phyloP scores from a whole-genome alignment of 2,113 vertebrate species.

The Neodontobutis hainanensis region DNA sequence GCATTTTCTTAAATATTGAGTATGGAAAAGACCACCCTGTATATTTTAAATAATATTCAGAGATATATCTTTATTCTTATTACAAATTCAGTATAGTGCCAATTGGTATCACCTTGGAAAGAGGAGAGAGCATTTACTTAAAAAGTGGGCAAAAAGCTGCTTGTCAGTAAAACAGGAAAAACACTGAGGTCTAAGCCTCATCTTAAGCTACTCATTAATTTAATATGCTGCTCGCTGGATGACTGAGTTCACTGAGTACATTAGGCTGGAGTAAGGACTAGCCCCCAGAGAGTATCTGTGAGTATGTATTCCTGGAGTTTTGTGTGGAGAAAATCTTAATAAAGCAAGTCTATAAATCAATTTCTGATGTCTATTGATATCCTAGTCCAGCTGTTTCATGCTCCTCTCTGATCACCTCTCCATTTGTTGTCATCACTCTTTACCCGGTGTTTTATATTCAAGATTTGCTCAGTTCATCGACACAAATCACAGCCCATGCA shows the following conservation, averaged over 20 bases:
- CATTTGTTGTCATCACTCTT: slow-evolving; percentile 39
- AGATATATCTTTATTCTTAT: slow-evolving; percentile 4
- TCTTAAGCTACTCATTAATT: slow-evolving; percentile 64
- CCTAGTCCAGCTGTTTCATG: slow-evolving; percentile 22
- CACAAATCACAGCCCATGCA: slow-evolving; percentile 59
- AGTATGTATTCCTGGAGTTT: slow-evolving; percentile 1
- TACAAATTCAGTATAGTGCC: not conserved
- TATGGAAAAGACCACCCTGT: not conserved
- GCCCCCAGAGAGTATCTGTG: slow-evolving; percentile 13
- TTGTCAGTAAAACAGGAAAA: slow-evolving; percentile 36
- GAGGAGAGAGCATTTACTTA: slow-evolving; percentile 13
- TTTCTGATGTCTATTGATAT: slow-evolving; percentile 32
- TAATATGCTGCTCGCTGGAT: slow-evolving; percentile 50
- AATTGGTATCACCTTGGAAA: slow-evolving; percentile 8
- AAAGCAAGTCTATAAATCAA: slow-evolving; percentile 32
- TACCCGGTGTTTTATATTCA: slow-evolving; percentile 10
- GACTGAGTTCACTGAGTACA: slow-evolving; percentile 55
- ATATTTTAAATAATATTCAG: not conserved
- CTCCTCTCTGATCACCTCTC: slow-evolving; percentile 31
- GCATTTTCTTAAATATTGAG: not conserved
- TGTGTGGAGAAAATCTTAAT: slow-evolving; percentile 2
- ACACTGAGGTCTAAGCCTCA: slow-evolving; percentile 33
- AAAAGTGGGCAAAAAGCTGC: slow-evolving; percentile 16
- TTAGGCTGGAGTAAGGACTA: not conserved
- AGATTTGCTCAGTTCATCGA: slow-evolving; percentile 52